Conservation (phyloP, 2,888 invertebrate species). For the Entomobrya multifasciata region DNA sequence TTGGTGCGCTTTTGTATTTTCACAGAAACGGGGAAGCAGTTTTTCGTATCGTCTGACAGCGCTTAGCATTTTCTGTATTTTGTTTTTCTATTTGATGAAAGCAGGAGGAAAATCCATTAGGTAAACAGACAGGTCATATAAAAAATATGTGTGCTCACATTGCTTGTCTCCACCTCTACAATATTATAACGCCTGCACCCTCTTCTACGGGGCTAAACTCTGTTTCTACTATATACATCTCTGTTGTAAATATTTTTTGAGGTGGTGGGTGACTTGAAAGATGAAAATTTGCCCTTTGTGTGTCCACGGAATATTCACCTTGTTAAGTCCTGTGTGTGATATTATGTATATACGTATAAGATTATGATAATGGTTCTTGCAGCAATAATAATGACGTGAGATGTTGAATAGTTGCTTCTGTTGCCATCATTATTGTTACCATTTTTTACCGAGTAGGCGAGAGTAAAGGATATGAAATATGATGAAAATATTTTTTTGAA, state of each 20-base stretch:
- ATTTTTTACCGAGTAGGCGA: constrained; percentile 4
- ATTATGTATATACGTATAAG: constrained; percentile 36
- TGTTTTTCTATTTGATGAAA: too few species aligned
- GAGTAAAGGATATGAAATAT: not conserved
- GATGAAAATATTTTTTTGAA: not conserved
- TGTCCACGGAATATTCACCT: constrained; percentile 43
- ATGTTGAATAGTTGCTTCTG: constrained; percentile 36
- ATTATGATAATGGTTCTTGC: constrained; percentile 34
- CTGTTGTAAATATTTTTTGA: constrained; percentile 11
- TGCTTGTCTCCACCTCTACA: too few species aligned
- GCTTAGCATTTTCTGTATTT: too few species aligned
- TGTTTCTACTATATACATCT: too few species aligned
- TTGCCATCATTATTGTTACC: constrained; percentile 1
- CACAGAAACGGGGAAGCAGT: too few species aligned
- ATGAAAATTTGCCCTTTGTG: not conserved
- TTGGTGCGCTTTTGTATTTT: too few species aligned
- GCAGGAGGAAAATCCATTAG: constrained; percentile 59
- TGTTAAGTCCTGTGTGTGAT: too few species aligned
- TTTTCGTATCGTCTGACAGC: too few species aligned
- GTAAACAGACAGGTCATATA: constrained; percentile 37
- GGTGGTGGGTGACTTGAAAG: not conserved
- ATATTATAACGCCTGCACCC: constrained; percentile 7
- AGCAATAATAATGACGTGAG: constrained; percentile 50
- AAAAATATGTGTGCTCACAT: not conserved
- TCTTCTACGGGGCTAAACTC: too few species aligned